Conservation (phyloP, 2,113 vertebrate species). For the Grus americana region DNA sequence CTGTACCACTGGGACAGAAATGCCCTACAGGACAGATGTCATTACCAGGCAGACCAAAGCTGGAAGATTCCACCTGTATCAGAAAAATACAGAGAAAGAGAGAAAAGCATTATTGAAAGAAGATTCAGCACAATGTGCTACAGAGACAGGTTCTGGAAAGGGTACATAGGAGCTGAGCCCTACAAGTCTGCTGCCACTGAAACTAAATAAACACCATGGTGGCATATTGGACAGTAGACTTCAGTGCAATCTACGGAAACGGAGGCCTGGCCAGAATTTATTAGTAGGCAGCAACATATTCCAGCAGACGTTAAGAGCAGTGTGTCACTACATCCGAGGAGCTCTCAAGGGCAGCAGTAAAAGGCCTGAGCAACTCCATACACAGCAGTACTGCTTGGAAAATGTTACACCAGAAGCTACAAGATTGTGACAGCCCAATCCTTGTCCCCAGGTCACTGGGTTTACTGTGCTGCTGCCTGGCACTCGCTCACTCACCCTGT, state of each 20-base stretch:
- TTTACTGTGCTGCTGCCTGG: not conserved
- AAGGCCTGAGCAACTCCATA: not conserved
- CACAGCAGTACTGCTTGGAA: not conserved
- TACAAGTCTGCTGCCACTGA: not conserved
- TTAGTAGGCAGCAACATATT: not conserved
- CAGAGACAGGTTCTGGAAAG: not conserved
- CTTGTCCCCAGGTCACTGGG: not conserved
- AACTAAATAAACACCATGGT: fast-evolving
- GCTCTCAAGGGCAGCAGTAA: not conserved
- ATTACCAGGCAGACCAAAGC: conserved; percentile 61
- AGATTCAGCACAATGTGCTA: no score
- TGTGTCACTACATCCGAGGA: not conserved
- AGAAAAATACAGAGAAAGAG: not conserved
- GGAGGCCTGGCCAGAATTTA: not conserved
- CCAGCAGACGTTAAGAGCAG: not conserved
- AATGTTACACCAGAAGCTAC: not conserved
- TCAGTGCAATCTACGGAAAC: not conserved
- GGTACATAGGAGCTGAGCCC: fast-evolving
- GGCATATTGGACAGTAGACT: not conserved
- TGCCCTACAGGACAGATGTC: conserved; percentile 84
- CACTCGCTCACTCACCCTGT: conserved; percentile 65
- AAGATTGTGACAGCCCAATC: not conserved
- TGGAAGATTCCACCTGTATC: conserved; percentile 76
- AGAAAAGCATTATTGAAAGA: not conserved
- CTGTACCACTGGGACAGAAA: conserved; percentile 83